Conservation (phyloP, 2,888 invertebrate genomes). For the Chrysolina americana region DNA sequence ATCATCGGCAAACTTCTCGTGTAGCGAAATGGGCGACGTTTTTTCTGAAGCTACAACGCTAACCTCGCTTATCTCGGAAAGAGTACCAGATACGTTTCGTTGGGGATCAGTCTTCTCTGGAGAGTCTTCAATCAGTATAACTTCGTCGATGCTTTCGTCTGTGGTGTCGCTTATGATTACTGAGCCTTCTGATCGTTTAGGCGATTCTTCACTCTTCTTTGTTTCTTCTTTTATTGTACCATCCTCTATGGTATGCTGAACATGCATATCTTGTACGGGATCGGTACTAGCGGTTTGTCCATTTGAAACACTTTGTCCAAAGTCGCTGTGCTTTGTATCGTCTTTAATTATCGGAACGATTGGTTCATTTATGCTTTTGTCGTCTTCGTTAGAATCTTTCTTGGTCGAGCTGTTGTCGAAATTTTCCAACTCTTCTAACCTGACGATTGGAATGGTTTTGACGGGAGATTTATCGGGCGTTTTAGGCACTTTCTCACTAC, state of each 20-base stretch:
- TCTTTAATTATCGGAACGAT: conserved; percentile 11
- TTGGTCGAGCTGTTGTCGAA: conserved; percentile 27
- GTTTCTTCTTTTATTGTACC: background rate
- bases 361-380: conserved; percentile 2
- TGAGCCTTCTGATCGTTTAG: background rate
- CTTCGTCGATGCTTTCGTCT: too few relatives aligned
- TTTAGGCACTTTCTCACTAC: conserved; percentile 48
- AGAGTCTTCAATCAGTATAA: background rate
- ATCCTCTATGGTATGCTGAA: background rate
- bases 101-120: background rate
- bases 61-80: background rate
- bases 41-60: background rate
- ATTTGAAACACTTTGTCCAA: conserved; percentile 18
- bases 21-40: background rate
- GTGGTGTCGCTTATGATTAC: too few relatives aligned
- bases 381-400: background rate
- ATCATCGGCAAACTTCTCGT: background rate
- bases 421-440: conserved; percentile 25
- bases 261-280: background rate
- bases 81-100: background rate
- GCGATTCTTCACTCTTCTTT: background rate
- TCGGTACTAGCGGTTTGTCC: background rate
- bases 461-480: conserved; percentile 24
- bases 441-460: conserved; percentile 41
- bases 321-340: conserved; percentile 28